Conservation (phyloP, 2,113 vertebrate genomes). For the Xenus cinereus region DNA sequence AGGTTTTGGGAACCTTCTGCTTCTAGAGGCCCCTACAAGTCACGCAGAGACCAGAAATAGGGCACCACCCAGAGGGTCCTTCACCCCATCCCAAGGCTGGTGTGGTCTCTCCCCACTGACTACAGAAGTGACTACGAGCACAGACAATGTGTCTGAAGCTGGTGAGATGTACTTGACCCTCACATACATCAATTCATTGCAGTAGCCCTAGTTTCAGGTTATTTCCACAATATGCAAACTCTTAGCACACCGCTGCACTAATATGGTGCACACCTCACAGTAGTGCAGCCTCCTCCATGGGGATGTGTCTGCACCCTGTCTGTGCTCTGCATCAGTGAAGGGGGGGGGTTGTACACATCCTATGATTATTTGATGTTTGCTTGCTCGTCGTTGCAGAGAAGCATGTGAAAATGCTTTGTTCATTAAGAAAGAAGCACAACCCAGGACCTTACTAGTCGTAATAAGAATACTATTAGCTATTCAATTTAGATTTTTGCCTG, state of each 20-base stretch:
- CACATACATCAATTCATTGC: fast-evolving
- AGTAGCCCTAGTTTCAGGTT: not conserved
- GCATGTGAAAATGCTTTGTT: not conserved
- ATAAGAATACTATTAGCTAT: not conserved
- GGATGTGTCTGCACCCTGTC: not conserved
- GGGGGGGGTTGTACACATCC: not conserved
- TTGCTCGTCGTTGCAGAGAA: not conserved
- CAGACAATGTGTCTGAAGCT: not conserved
- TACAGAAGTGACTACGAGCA: not conserved
- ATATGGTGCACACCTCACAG: not conserved
- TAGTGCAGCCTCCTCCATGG: fast-evolving
- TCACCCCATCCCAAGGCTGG: not conserved
- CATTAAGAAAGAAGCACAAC: not conserved
- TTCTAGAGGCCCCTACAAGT: not conserved
- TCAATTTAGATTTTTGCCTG: not conserved
- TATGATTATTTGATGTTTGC: not conserved
- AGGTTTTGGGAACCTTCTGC: not conserved
- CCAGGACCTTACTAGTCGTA: not conserved
- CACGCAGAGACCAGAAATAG: not conserved
- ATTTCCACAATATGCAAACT: not conserved
- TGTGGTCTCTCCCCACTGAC: too few species aligned
- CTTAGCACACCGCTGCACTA: not conserved
- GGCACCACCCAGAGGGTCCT: not conserved
- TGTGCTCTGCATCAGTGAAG: not conserved
- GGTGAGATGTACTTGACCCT: not conserved